Evolutionary conservation across 2,888 invertebrate species (phyloP).

Genomic region (Electrophaes corylata): DNA sequence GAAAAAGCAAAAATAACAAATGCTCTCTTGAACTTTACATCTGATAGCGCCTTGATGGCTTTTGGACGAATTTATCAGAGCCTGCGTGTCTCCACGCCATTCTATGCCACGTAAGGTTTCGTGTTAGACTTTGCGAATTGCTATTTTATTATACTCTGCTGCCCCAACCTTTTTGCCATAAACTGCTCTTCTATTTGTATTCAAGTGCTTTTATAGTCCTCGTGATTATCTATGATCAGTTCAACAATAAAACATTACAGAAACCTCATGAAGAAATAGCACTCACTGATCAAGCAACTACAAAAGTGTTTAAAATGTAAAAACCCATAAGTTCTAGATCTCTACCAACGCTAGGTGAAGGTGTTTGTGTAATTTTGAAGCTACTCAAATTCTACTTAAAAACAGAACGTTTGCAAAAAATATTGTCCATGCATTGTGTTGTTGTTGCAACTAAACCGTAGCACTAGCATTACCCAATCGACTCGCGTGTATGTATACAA

Average conservation of each 20-base stretch:
- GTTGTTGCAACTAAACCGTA: constrained; percentile 28
- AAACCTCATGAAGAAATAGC: constrained; percentile 14
- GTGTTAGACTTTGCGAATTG: constrained; percentile 15
- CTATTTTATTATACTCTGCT: constrained; percentile 12
- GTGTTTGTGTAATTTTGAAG: constrained; percentile 22
- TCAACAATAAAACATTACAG: constrained; percentile 19
- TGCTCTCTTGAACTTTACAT: neutral
- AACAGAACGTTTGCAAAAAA: constrained; percentile 31
- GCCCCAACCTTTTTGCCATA: constrained; percentile 6
- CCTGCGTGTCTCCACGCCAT: constrained; percentile 20
- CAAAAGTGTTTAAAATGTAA: constrained; percentile 21
- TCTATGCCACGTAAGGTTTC: constrained; percentile 8
- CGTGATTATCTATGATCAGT: constrained; percentile 24
- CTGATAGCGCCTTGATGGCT: constrained; percentile 1
- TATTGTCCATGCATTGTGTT: constrained; percentile 35
- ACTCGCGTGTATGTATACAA: constrained; percentile 29
- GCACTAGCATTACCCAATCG: constrained; percentile 42
- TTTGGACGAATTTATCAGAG: constrained; percentile 12
- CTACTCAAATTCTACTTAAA: constrained; percentile 30
- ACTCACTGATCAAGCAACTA: constrained; percentile 35
- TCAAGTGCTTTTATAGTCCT: constrained; percentile 17
- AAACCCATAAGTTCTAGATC: constrained; percentile 22
- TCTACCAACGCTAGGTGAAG: constrained; percentile 27
- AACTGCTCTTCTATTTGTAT: constrained; percentile 12
- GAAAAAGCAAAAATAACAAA: neutral